Evolutionary conservation across 1,140 invertebrate species (phyloP), one percentile per base, ranked within the genome.

Genomic region (Halesus radiatus): DNA sequence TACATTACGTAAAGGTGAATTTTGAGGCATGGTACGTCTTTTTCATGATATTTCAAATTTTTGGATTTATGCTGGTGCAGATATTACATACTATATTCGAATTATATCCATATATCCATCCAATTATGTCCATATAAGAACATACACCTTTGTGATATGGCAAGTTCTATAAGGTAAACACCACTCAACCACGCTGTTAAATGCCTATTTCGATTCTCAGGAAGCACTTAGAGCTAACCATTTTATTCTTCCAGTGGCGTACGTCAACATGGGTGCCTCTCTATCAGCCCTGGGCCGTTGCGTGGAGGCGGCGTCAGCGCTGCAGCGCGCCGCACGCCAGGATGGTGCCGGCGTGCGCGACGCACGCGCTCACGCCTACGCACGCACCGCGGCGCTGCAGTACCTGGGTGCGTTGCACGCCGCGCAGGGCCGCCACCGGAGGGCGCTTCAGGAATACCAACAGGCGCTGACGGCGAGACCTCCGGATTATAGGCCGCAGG

Each of bases 201-300:
- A n/a, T n/a, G n/a, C n/a, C n/a, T n/a, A n/a, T n/a, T n/a, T n/a
- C n/a, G n/a, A n/a, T n/a, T n/a, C n/a, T n/a, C n/a, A n/a, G n/a
- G n/a, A n/a, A n/a, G n/a, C 32, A 32, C 7, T 6, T 7, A 32
- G 10, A 45, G 26, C 37, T 45, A 45, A 45, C 8, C 10, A 45
- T 45, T 0, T 0, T 8, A 85, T 85, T 84, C 58, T 93, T 93
- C 26, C 92, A 98, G 97, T 98, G 92, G 98, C 98, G 54, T 97
- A 99, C 89, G 93, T 99, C 78, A 99, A 98, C 86, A 91, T 98
- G 84, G 98, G 97, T 1, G 94, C 97, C 80, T 94, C 97, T 23
- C 90, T 98, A 80, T 94, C 95, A 82, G 92, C 95, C 8, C 90
- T 96, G 66, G 97, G 96, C 13, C 91, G 94, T 62, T 93, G 93